Evolutionary conservation across 2,888 invertebrate genomes (phyloP), one percentile per base, ranked within the genome.

Genomic region (Heliconius cydno): DNA sequence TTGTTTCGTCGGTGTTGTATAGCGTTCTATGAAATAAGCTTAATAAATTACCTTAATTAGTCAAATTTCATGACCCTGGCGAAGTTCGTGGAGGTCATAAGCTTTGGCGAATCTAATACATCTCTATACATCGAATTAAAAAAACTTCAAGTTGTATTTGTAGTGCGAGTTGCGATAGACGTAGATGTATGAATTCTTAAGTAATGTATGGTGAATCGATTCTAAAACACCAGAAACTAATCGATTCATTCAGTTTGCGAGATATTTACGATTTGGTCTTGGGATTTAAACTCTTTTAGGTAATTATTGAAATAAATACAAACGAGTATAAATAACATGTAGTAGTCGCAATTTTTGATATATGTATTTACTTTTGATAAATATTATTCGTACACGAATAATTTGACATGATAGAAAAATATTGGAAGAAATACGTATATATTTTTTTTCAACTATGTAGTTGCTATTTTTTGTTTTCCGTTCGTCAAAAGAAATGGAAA

Each of bases 61-160:
- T 12, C n/a, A 38, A 22, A 30, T 38, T 67, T 67, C n/a, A 38
- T 68, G 67, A 67, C 10, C 22, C 10, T 10, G 34, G 38, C 10
- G 12, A 68, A 30, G 19, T 30, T 28, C 28, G 28, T 3, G 4
- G 3, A 9, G 38, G n/a, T n/a, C 38, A 68, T 68, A 38, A 38
- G n/a, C 22, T 68, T 12, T 12, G 68, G 15, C n/a, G 38, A 13
- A 38, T 88, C 89, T 63, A 63, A 30, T 65, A 28, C 88, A 85
- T 86, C 90, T 91, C 87, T 89, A 90, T 92, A 94, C 94, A 94
- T 94, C 94, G 94, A 94, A 94, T 93, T 94, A 93, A 92, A 84
- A 86, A 85, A 89, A 52, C 88, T 90, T 88, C 86, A 90, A 88
- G 86, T 90, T 86, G 88, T 73, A 72, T 91, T 90, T 76, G 72